phyloP scores from a whole-genome alignment of 2,888 invertebrate species.

The Hemistola chrysoprasaria region DNA sequence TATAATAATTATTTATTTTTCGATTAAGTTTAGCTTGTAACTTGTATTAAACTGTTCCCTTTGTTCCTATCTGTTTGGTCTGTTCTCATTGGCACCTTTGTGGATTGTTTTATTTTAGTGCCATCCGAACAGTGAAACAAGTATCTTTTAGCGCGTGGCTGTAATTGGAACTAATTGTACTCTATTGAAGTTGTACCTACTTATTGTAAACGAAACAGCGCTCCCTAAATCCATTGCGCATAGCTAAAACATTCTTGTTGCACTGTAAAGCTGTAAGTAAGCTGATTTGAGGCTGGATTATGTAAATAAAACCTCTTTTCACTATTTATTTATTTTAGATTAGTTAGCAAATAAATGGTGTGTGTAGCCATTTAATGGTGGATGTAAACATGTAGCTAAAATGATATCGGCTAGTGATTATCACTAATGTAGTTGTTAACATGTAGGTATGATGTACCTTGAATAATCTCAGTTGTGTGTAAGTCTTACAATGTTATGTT shows the following conservation, averaged over 20 bases:
- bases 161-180: too few relatives aligned
- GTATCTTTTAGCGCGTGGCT: too few relatives aligned
- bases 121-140: too few relatives aligned
- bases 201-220: too few relatives aligned
- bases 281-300: neutral
- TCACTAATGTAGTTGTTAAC: constrained; percentile 54
- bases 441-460: constrained; percentile 65
- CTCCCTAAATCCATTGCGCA: too few relatives aligned
- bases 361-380: constrained; percentile 66
- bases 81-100: constrained; percentile 42
- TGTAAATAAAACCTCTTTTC: constrained; percentile 11
- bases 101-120: constrained; percentile 43
- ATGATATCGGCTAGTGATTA: constrained; percentile 54
- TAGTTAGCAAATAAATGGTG: too few relatives aligned
- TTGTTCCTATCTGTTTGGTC: constrained; percentile 63
- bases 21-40: constrained; percentile 61
- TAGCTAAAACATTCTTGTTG: constrained; percentile 42
- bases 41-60: constrained; percentile 44
- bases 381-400: constrained; percentile 22
- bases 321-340: constrained; percentile 31
- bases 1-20: constrained; percentile 67
- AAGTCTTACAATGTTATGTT: constrained; percentile 23
- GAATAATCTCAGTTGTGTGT: constrained; percentile 69
- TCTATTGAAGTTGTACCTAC: too few relatives aligned
- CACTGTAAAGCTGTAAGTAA: constrained; percentile 5